Evolutionary conservation across 1,140 invertebrate genomes (phyloP).

Genomic region (Calycopis cecrops): DNA sequence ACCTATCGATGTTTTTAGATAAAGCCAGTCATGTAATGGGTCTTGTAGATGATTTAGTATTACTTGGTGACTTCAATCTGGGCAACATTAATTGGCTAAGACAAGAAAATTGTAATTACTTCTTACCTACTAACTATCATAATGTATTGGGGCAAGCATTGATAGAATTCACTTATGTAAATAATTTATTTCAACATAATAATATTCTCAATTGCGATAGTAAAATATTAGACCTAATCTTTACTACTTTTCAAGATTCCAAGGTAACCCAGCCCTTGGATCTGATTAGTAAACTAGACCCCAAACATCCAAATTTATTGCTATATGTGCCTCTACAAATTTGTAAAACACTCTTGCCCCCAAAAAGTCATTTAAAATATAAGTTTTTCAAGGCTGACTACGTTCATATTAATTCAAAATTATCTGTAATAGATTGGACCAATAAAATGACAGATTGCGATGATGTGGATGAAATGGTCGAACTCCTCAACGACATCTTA

Average conservation of each 20-base stretch:
- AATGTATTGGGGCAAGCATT: not conserved
- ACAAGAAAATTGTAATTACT: not conserved
- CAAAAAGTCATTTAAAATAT: not conserved
- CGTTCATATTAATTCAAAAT: not conserved
- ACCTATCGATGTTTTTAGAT: not conserved
- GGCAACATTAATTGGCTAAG: not conserved
- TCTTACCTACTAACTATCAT: not conserved
- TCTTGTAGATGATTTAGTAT: not conserved
- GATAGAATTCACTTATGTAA: not conserved
- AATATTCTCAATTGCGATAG: too few species aligned
- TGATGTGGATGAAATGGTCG: not conserved
- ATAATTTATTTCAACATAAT: not conserved
- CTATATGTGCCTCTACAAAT: too few species aligned
- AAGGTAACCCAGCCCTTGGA: too few species aligned
- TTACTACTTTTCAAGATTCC: too few species aligned
- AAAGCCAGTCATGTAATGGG: not conserved
- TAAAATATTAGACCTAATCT: too few species aligned
- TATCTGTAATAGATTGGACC: not conserved
- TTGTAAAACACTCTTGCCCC: too few species aligned
- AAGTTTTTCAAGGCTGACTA: constrained; percentile 9
- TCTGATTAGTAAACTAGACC: too few species aligned
- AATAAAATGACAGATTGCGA: not conserved
- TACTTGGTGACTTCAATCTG: constrained; percentile 6
- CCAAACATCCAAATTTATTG: too few species aligned
- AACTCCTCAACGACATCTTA: not conserved